Evolutionary conservation across 2,113 vertebrate genomes (phyloP).

Genomic region (Clarias magur): DNA sequence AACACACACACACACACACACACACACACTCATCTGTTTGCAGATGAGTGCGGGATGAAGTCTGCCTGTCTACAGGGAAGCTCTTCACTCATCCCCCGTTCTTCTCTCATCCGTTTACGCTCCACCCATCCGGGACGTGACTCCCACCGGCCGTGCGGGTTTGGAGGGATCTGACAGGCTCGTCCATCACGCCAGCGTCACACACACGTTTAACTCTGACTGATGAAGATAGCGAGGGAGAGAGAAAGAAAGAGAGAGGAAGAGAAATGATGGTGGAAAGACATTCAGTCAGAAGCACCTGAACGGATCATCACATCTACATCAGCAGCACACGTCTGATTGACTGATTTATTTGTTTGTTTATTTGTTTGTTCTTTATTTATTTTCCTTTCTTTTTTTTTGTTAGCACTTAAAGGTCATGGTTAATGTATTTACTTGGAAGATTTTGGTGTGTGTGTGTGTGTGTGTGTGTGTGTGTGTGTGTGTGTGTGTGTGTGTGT

Average conservation of each 20-base stretch:
- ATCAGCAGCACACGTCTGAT: background rate
- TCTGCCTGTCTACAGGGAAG: slow-evolving; percentile 31
- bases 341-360: too few species aligned
- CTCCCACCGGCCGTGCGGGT: slow-evolving; percentile 39
- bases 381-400: background rate
- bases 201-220: slow-evolving; percentile 42
- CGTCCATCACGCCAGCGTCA: slow-evolving; percentile 47
- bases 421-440: background rate
- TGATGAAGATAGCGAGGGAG: slow-evolving; percentile 29
- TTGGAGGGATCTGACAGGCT: slow-evolving; percentile 44
- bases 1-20: slow-evolving; percentile 5
- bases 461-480: too few species aligned
- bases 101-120: slow-evolving; percentile 38
- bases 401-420: background rate
- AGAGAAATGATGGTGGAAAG: slow-evolving; percentile 1
- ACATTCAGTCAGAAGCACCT: background rate
- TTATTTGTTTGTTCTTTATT: background rate
- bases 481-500: too few species aligned
- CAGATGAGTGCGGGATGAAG: slow-evolving; percentile 22
- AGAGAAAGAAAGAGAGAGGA: slow-evolving; percentile 16
- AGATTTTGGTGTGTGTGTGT: too few species aligned
- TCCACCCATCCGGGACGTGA: slow-evolving; percentile 32
- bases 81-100: slow-evolving; percentile 28
- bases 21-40: slow-evolving; percentile 3
- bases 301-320: background rate